Percentiles rank a stretch among this genome's conserved stretches.
phyloP scores from a whole-genome alignment of 2,113 vertebrate genomes.

The Pterophyllum scalare region DNA sequence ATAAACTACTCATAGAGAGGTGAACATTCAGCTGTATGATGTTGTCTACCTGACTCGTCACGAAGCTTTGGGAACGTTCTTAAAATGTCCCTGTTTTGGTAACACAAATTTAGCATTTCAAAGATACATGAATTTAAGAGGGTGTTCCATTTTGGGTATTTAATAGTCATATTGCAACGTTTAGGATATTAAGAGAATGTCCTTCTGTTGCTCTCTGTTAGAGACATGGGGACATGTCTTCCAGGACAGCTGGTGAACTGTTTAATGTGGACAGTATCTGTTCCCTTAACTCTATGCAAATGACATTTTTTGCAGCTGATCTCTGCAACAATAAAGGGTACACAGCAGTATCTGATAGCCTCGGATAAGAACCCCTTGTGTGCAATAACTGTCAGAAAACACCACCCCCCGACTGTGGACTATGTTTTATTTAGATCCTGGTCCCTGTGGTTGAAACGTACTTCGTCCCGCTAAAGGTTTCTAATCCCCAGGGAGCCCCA shows the following conservation, averaged over 20 bases:
- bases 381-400: background rate
- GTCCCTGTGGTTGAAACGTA: background rate
- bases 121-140: background rate
- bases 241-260: background rate
- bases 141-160: background rate
- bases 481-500: too few relatives aligned
- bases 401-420: background rate
- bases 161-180: background rate
- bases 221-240: background rate
- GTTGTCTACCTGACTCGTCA: background rate
- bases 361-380: accelerated
- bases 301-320: background rate
- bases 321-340: background rate
- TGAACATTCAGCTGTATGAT: background rate
- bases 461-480: too few relatives aligned
- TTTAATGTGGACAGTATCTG: background rate
- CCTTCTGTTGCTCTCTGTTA: background rate
- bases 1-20: background rate
- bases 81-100: background rate
- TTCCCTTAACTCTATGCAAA: background rate
- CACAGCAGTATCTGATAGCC: background rate
- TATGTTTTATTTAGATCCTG: background rate
- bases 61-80: background rate
- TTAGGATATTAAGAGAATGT: background rate
- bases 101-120: background rate